A percentile compares a stretch with the other conserved stretches of the same genome.
Evolutionary conservation across 1,140 invertebrate genomes (phyloP).

Genomic region (Chymomyza costata): DNA sequence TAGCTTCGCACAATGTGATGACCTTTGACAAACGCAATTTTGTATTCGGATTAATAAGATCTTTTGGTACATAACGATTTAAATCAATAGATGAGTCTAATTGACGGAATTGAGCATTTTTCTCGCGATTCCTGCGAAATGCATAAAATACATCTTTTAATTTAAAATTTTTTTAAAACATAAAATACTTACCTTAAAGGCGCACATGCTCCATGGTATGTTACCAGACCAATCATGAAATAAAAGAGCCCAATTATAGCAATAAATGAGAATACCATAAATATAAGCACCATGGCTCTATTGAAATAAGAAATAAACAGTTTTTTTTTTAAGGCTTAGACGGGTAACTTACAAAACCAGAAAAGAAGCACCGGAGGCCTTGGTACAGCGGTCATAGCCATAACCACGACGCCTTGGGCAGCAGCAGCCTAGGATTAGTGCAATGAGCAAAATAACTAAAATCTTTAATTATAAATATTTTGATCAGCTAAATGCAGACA

Average conservation of each 20-base stretch:
- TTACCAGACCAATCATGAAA: conserved; percentile 83
- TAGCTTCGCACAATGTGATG: conserved; percentile 82
- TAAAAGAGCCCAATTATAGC: conserved; percentile 82
- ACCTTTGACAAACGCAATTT: conserved; percentile 62
- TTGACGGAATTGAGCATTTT: conserved; percentile 80
- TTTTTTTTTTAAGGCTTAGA: not conserved
- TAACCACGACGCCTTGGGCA: conserved; percentile 89
- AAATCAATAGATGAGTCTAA: conserved; percentile 80
- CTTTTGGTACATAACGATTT: conserved; percentile 58
- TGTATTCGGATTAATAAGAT: not conserved
- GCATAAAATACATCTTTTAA: not conserved
- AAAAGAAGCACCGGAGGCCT: conserved; percentile 86
- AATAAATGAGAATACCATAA: conserved; percentile 83
- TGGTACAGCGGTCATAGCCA: conserved; percentile 89
- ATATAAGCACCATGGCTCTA: conserved; percentile 88
- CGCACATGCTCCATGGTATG: conserved; percentile 85
- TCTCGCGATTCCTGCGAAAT: conserved; percentile 78
- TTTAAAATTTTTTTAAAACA: not conserved
- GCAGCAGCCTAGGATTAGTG: conserved; percentile 90
- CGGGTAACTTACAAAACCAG: conserved; percentile 88
- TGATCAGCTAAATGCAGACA: not conserved
- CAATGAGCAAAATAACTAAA: conserved; percentile 79
- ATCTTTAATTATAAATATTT: conserved; percentile 35
- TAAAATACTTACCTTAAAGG: conserved; percentile 77
- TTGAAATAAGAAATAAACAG: conserved; percentile 48